Conservation (phyloP, 2,113 vertebrate genomes). For the Chaetura pelagica region DNA sequence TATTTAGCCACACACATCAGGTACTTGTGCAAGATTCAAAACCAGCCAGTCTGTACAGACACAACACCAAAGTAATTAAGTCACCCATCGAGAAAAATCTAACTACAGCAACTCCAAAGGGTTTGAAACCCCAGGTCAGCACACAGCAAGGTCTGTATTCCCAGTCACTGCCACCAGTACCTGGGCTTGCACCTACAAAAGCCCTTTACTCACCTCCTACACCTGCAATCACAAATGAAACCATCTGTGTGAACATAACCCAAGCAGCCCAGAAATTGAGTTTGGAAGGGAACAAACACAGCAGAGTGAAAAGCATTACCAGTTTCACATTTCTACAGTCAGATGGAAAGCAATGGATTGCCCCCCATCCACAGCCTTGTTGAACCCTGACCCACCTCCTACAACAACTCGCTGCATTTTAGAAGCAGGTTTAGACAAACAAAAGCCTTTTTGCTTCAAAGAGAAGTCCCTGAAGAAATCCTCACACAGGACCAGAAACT, state of each 20-base stretch:
- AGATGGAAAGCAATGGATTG: neutral
- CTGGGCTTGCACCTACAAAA: neutral
- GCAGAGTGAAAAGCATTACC: rapidly evolving
- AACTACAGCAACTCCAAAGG: neutral
- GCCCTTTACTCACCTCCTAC: neutral
- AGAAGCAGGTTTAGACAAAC: neutral
- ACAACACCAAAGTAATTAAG: neutral
- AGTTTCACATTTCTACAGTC: neutral
- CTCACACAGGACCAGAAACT: neutral
- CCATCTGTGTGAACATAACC: rapidly evolving
- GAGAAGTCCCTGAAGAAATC: neutral
- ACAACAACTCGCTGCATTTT: neutral
- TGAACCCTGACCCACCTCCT: neutral
- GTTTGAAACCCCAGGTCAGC: neutral
- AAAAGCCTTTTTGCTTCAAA: neutral
- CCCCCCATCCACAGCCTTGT: neutral
- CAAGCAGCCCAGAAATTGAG: neutral
- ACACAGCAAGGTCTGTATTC: neutral
- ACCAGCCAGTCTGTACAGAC: neutral
- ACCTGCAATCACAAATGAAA: neutral
- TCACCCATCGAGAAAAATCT: rapidly evolving
- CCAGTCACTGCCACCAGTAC: neutral
- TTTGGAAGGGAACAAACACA: neutral
- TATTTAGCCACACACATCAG: neutral
- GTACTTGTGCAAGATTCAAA: neutral